Percentiles rank a stretch among this genome's conserved stretches.
Conservation (phyloP, 2,797 vertebrate species). For the Dromococcyx pavoninus region DNA sequence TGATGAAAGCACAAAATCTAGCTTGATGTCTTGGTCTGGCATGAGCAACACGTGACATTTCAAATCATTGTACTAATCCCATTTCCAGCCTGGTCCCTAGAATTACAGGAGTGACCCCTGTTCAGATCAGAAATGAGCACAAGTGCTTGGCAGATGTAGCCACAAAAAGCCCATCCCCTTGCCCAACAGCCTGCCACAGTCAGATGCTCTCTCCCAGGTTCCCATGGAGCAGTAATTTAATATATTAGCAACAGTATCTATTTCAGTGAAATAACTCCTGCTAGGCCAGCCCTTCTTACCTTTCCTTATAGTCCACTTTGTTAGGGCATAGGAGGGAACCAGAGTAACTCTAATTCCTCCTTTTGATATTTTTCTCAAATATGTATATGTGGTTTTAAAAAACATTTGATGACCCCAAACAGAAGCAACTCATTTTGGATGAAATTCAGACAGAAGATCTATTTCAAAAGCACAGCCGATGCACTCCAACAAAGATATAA, state of each 20-base stretch:
- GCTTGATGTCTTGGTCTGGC: not conserved
- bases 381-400: not conserved
- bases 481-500: not conserved
- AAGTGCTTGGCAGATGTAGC: not conserved
- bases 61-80: not conserved
- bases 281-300: not conserved
- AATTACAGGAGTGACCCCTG: not conserved
- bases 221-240: not conserved
- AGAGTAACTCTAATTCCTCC: not conserved
- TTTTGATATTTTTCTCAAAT: not conserved
- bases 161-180: not conserved
- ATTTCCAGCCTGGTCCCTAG: not conserved
- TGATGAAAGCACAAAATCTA: constrained; percentile 29
- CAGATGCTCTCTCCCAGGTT: constrained; percentile 5
- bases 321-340: not conserved
- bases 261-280: not conserved
- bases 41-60: not conserved
- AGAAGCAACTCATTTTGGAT: not conserved
- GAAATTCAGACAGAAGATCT: not conserved
- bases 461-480: not conserved
- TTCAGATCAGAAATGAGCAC: not conserved
- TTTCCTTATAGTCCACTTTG: not conserved
- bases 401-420: not conserved
- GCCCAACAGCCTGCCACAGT: not conserved
- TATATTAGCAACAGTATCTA: not conserved